These are phyloP conservation scores for Cerceris ruficornis DNA, from an alignment of 2,888 invertebrate genomes.

Conservation along the genomic window DNA sequence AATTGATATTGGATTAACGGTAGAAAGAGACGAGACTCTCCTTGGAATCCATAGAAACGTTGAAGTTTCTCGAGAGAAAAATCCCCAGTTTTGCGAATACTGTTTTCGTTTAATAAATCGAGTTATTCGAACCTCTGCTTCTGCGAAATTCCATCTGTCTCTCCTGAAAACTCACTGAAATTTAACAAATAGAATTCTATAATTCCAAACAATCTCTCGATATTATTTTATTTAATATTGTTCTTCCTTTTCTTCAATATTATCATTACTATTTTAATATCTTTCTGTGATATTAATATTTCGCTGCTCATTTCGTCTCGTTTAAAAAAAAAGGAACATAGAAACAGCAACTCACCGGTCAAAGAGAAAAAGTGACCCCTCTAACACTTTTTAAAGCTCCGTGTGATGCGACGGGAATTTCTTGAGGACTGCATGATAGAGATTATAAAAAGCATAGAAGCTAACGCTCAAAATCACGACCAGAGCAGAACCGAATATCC, in stretches of 20 bases:
- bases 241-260: too few species aligned
- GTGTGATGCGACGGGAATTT: constrained; percentile 92
- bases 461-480: constrained; percentile 91
- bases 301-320: too few species aligned
- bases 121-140: constrained; percentile 1
- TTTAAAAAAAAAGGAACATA: background rate
- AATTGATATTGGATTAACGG: background rate
- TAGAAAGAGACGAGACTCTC: background rate
- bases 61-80: background rate
- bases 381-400: constrained; percentile 85
- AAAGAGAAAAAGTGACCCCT: background rate
- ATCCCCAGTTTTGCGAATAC: background rate
- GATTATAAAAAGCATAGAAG: constrained; percentile 92
- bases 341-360: background rate
- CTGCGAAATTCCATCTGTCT: background rate
- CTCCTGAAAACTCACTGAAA: constrained; percentile 11
- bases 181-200: too few species aligned
- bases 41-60: too few species aligned
- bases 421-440: constrained; percentile 90
- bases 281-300: too few species aligned
- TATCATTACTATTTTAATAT: too few species aligned
- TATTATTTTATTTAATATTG: too few species aligned
- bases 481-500: constrained; percentile 91
- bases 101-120: too few species aligned
- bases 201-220: too few species aligned